Conservation (phyloP, 2,797 vertebrate species). For the Gymnothorax reevesii region DNA sequence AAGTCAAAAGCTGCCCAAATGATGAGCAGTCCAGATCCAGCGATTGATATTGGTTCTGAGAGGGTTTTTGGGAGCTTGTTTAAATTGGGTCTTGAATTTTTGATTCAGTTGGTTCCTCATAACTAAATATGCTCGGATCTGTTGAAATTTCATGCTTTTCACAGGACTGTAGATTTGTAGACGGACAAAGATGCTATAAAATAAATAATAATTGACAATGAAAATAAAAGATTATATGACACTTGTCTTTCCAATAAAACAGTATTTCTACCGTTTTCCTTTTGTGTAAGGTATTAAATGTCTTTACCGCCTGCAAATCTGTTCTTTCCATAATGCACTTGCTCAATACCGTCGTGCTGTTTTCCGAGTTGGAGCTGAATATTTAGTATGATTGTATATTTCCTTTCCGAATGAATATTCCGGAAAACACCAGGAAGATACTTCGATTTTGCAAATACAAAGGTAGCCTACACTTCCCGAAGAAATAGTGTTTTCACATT, state of each 20-base stretch:
- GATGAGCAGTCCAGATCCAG: background rate
- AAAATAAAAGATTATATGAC: background rate
- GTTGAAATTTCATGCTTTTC: background rate
- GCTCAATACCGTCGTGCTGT: too few relatives aligned
- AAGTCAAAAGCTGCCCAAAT: background rate
- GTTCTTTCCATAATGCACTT: background rate
- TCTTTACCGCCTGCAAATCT: too few relatives aligned
- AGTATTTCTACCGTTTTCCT: background rate
- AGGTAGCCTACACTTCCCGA: too few relatives aligned
- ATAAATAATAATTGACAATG: background rate
- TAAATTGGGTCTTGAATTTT: background rate
- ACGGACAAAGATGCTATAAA: background rate
- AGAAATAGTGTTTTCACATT: too few relatives aligned
- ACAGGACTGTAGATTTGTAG: background rate
- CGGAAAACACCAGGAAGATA: too few relatives aligned
- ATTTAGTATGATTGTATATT: too few relatives aligned
- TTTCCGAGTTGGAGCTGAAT: too few relatives aligned
- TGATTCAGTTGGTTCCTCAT: background rate
- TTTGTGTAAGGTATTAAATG: background rate
- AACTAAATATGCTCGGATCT: background rate
- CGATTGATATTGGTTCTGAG: background rate
- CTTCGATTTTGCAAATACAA: too few relatives aligned
- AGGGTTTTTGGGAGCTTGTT: background rate
- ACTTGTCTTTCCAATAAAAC: background rate
- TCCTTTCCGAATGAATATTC: too few relatives aligned